Conservation (phyloP, 2,888 invertebrate genomes). For the Amphipyra berbera region DNA sequence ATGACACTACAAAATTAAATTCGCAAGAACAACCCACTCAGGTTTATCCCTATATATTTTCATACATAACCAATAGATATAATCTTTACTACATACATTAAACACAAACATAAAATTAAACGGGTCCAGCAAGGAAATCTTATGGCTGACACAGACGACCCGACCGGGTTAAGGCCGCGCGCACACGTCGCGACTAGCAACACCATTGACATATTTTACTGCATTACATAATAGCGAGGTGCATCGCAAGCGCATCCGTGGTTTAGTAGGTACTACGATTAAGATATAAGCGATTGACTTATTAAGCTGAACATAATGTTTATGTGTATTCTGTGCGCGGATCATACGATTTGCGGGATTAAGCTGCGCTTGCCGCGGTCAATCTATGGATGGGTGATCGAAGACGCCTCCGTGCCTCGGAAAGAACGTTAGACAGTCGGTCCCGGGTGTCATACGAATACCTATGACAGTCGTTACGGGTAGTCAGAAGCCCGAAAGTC, state of each 20-base stretch:
- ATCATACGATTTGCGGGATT: too few relatives aligned
- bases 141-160: constrained; percentile 37
- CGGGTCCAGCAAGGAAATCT: constrained; percentile 34
- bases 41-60: neutral
- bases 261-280: constrained; percentile 15
- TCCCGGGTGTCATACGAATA: too few relatives aligned
- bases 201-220: constrained; percentile 77
- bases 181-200: constrained; percentile 50
- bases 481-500: too few relatives aligned
- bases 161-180: constrained; percentile 71
- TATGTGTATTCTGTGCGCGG: too few relatives aligned
- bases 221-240: constrained; percentile 69
- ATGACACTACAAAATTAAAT: neutral
- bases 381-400: too few relatives aligned
- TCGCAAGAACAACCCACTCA: neutral
- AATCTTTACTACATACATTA: constrained; percentile 24
- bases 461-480: too few relatives aligned
- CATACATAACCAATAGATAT: constrained; percentile 1
- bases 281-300: constrained; percentile 26
- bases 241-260: constrained; percentile 54
- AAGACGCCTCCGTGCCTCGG: too few relatives aligned
- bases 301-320: neutral
- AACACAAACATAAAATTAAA: constrained; percentile 39
- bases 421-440: too few relatives aligned
- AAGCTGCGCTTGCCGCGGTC: too few relatives aligned